These are phyloP conservation scores for Thamnaconus septentrionalis DNA, from an alignment of 2,113 vertebrate genomes.

Conservation along the genomic window DNA sequence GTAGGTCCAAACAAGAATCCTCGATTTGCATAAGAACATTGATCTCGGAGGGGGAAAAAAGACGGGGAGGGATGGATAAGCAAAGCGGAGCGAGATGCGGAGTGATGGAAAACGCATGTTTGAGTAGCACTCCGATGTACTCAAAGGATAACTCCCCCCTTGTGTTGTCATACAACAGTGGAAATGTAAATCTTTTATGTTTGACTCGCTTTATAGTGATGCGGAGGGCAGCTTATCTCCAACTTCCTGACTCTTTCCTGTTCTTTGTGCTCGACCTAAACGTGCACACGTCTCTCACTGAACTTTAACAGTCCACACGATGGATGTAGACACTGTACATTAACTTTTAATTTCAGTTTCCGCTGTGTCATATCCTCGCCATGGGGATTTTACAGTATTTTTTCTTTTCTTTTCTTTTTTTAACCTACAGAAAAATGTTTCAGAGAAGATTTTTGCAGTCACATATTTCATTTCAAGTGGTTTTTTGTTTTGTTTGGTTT, in stretches of 20 bases:
- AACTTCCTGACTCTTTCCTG: too few species aligned
- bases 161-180: constrained; percentile 20
- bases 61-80: not conserved
- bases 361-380: too few species aligned
- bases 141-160: constrained; percentile 41
- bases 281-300: too few species aligned
- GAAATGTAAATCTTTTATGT: constrained; percentile 25
- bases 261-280: too few species aligned
- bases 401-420: too few species aligned
- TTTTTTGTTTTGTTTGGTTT: not conserved
- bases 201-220: not conserved
- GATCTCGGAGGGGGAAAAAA: constrained; percentile 51
- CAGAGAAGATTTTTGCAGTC: too few species aligned
- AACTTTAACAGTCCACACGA: too few species aligned
- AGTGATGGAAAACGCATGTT: constrained; percentile 59
- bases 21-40: constrained; percentile 67
- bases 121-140: constrained; percentile 49
- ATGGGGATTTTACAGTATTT: too few species aligned
- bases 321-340: too few species aligned
- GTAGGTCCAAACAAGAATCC: constrained; percentile 65
- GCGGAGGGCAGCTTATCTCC: too few species aligned
- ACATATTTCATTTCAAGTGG: not conserved
- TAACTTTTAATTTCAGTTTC: too few species aligned
- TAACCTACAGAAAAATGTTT: too few species aligned
- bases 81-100: constrained; percentile 50